phyloP scores from a whole-genome alignment of 2,797 vertebrate genomes.

The Acipenser oxyrinchus region DNA sequence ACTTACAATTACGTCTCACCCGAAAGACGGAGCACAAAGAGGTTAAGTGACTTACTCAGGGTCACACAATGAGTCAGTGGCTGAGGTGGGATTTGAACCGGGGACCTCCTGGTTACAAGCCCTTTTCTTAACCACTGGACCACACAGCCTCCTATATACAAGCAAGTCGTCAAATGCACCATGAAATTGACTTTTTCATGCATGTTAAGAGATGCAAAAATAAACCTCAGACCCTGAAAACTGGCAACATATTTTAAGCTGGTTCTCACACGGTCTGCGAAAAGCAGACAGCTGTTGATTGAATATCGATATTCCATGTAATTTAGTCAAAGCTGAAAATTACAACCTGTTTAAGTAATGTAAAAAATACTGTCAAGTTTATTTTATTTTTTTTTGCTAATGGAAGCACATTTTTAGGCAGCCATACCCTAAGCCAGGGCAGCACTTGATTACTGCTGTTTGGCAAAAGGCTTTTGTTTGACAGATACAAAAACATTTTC shows the following conservation, averaged over 20 bases:
- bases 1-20: too few relatives aligned
- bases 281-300: constrained; percentile 4
- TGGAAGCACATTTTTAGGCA: background rate
- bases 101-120: too few relatives aligned
- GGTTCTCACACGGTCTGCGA: background rate
- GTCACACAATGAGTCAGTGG: too few relatives aligned
- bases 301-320: background rate
- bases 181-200: constrained; percentile 4
- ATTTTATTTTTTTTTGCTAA: background rate
- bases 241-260: background rate
- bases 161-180: background rate
- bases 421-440: background rate
- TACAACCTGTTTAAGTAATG: background rate
- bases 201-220: background rate
- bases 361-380: background rate
- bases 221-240: background rate
- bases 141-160: too few relatives aligned
- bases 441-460: background rate
- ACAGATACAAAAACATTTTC: background rate
- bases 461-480: background rate
- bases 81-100: too few relatives aligned
- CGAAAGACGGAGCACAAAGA: too few relatives aligned
- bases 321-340: background rate
- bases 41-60: too few relatives aligned
- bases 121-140: too few relatives aligned